Evolutionary conservation across 37 sponge, comb jelly and placozoan species (phyloP), one percentile per base, ranked within the genome.

Genomic region (Agelas oroides): DNA sequence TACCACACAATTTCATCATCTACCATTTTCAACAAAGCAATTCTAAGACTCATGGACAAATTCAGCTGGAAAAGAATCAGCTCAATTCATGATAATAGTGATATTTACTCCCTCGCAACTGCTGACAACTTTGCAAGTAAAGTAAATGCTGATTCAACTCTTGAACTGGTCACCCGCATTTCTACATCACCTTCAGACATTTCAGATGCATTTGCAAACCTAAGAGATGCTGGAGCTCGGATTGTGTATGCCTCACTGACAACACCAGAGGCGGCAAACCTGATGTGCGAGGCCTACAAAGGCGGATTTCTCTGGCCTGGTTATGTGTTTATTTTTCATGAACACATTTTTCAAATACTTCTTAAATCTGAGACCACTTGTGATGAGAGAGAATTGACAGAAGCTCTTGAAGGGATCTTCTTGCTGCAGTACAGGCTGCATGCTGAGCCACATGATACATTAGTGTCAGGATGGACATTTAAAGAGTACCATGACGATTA

Each of bases 321-420:
- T 1, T 79, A 73, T 40, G 31, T 73, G 27, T 86, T 55, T 63
- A 72, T 86, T 27, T 36, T 86, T 24, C 78, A 77, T 57, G 60
- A 40, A 24, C 70, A 39, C 32, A 30, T 53, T 27, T 37, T 75
- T 19, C 55, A 71, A 16, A 55, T 74, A 40, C 20, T 83, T 5
- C 46, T 46, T 28, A 28, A 31, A 15, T 21, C 23, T 18, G 75
- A 16, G 5, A 37, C 24, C 3, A 28, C 27, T 23, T 86, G 87
- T 36, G 25, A 12, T 71, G 64, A 23, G 32, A 55, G 21, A 19
- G 32, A 30, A n/a, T 58, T 86, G 87, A 36, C 8, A 32, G 27
- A 61, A 24, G 80, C 70, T 20, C 32, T 86, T 18, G 53, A 79
- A 8, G 73, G 80, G 2, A 61, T 58, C 31, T 21, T 86, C 57